Evolutionary conservation across 2,113 vertebrate genomes (phyloP).

Genomic region (Paracanthobrama guichenoti): DNA sequence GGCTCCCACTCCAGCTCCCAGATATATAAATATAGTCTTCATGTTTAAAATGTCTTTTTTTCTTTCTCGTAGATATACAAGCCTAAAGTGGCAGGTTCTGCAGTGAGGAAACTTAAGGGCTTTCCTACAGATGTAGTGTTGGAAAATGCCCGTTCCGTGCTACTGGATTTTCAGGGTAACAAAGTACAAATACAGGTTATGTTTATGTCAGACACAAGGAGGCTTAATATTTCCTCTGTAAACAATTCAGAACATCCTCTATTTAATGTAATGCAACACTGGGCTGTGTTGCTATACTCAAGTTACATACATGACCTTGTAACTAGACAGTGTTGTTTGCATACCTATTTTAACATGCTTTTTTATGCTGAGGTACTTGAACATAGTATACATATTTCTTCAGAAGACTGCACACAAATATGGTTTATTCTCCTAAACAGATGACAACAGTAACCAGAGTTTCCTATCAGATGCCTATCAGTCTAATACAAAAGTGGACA

Average conservation of each 20-base stretch:
- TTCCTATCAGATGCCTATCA: slow-evolving; percentile 92
- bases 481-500: slow-evolving; percentile 84
- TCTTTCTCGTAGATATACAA: slow-evolving; percentile 86
- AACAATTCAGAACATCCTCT: not conserved
- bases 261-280: not conserved
- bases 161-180: slow-evolving; percentile 92
- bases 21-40: not conserved
- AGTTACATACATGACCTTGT: not conserved
- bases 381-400: not conserved
- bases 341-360: not conserved
- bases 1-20: not conserved
- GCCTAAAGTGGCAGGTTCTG: slow-evolving; percentile 79
- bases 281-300: not conserved
- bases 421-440: slow-evolving; percentile 70
- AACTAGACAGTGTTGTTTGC: not conserved
- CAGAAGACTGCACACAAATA: not conserved
- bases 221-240: not conserved
- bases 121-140: slow-evolving; percentile 83
- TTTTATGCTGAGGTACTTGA: not conserved
- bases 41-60: not conserved
- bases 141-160: slow-evolving; percentile 85
- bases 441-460: slow-evolving; percentile 99
- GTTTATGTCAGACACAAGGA: not conserved
- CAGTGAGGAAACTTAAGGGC: slow-evolving; percentile 80
- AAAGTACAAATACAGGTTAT: slow-evolving; percentile 45